Base-by-base conservation (phyloP, 1,140 invertebrate species). In the Drosophila fuyamai region DNA sequence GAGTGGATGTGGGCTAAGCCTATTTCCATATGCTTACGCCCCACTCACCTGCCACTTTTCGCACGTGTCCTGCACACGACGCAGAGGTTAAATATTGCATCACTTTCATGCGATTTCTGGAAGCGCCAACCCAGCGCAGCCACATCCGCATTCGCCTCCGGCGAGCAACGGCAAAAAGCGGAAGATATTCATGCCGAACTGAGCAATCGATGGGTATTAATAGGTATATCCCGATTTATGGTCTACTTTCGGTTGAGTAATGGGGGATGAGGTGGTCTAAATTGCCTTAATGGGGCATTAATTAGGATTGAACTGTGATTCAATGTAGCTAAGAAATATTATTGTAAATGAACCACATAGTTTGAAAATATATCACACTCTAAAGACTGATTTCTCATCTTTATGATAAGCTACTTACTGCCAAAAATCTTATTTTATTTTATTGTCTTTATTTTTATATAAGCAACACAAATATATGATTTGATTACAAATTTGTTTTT, bases 81-180 rank as follows among this genome's bases (percentile, higher is more conserved):
- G 12, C 46, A 8, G 56, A 27, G 51, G 35, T 81, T 68, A 58
- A 81, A 81, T 85, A 66, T 75, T 86, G 59, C 56, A 66, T 48
- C 48, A 51, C 67, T 80, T 77, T 66, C 46, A 62, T 71, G 78
- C 70, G 65, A 76, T 72, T 76, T 53, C 61, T 51, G 48, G 55
- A 60, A 68, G 29, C 62, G 56, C 16, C 56, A 51, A 9, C 61
- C 54, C 66, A 79, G 76, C 66, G 56, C 66, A 78, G 65, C 84
- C 78, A 79, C 75, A 76, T 76, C 78, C 82, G 82, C 46, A 48
- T 29, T 62, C 62, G 72, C 62, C 70, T 88, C 77, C 81, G 73
- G 27, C 48, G 23, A 32, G 27, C 50, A 44, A 47, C 23, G 54
- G 43, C 23, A 16, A 50, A 50, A 62, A 14, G 44, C 32, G 50